Percentiles rank a stretch among this genome's conserved stretches.
Evolutionary conservation across 2,888 invertebrate genomes (phyloP).

Genomic region (Malacosoma neustria): DNA sequence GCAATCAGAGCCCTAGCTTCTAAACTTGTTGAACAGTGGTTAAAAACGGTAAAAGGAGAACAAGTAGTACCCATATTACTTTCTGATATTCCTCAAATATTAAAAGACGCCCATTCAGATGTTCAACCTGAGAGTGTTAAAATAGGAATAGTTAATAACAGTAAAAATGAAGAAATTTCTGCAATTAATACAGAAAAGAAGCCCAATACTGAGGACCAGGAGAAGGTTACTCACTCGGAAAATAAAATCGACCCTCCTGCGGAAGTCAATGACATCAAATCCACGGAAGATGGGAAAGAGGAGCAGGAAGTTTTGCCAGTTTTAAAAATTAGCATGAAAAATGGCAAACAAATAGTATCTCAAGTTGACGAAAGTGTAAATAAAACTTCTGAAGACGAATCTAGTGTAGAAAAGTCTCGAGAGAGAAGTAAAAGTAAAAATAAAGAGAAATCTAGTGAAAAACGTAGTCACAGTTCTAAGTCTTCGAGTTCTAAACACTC

Average conservation of each 20-base stretch:
- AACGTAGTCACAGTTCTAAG: slow-evolving; percentile 40
- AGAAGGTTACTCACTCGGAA: slow-evolving; percentile 5
- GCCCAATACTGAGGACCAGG: neutral
- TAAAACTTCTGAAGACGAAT: slow-evolving; percentile 36
- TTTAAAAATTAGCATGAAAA: slow-evolving; percentile 80
- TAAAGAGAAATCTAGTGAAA: slow-evolving; percentile 67
- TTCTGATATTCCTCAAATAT: slow-evolving; percentile 51
- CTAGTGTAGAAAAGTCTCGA: slow-evolving; percentile 42
- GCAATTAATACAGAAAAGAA: slow-evolving; percentile 14
- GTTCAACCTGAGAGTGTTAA: slow-evolving; percentile 19
- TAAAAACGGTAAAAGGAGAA: slow-evolving; percentile 90
- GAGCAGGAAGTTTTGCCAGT: slow-evolving; percentile 49
- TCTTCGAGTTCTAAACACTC: slow-evolving; percentile 48
- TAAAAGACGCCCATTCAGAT: slow-evolving; percentile 37
- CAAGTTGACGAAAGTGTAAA: slow-evolving; percentile 64
- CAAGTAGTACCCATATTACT: slow-evolving; percentile 59
- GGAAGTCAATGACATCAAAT: slow-evolving; percentile 13
- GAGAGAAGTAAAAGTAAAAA: slow-evolving; percentile 46
- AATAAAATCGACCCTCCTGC: slow-evolving; percentile 4
- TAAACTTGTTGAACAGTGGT: slow-evolving; percentile 91
- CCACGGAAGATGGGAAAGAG: slow-evolving; percentile 30
- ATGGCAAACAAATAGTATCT: slow-evolving; percentile 81
- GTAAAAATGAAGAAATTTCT: slow-evolving; percentile 12
- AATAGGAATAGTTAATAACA: slow-evolving; percentile 11
- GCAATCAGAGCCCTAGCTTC: slow-evolving; percentile 85